phyloP scores from a whole-genome alignment of 2,888 invertebrate species.

The Dynastes hyllus region DNA sequence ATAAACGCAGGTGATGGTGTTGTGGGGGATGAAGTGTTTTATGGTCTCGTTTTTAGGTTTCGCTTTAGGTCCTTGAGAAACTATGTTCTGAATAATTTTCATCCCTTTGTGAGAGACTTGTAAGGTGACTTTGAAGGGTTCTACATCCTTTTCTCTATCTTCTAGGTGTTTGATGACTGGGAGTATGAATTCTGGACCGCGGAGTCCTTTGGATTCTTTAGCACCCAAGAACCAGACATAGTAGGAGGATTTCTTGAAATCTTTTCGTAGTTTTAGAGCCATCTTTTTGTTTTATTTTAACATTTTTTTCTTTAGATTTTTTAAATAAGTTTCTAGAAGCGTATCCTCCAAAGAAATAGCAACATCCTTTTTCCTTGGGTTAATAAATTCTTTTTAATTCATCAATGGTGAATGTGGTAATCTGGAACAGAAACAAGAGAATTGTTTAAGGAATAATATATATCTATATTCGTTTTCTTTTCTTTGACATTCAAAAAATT shows the following conservation, averaged over 20 bases:
- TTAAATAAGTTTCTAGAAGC: no score
- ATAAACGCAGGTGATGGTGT: slow-evolving; percentile 92
- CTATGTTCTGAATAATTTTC: slow-evolving; percentile 89
- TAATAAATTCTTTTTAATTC: no score
- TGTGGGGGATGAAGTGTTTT: slow-evolving; percentile 95
- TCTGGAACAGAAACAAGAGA: no score
- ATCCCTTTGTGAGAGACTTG: slow-evolving; percentile 95
- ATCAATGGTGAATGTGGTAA: no score
- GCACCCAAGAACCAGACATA: slow-evolving; percentile 97
- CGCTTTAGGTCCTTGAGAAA: slow-evolving; percentile 64
- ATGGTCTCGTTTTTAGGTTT: slow-evolving; percentile 78
- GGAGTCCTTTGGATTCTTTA: slow-evolving; percentile 91
- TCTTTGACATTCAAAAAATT: neutral
- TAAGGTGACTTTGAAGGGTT: slow-evolving; percentile 92
- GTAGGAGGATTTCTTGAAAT: slow-evolving; percentile 92
- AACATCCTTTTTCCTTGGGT: no score
- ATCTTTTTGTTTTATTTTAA: slow-evolving; percentile 70
- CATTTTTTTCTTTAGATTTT: no score
- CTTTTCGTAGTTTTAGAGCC: slow-evolving; percentile 87
- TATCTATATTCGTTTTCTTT: no score
- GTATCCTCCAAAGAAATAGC: no score
- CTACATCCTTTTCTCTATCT: slow-evolving; percentile 88
- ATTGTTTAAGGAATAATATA: no score
- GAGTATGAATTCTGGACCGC: slow-evolving; percentile 89
- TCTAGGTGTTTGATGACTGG: slow-evolving; percentile 90